Percentiles rank a stretch among this genome's conserved stretches.
phyloP scores from a whole-genome alignment of 1,140 invertebrate species.

The Lerema accius region DNA sequence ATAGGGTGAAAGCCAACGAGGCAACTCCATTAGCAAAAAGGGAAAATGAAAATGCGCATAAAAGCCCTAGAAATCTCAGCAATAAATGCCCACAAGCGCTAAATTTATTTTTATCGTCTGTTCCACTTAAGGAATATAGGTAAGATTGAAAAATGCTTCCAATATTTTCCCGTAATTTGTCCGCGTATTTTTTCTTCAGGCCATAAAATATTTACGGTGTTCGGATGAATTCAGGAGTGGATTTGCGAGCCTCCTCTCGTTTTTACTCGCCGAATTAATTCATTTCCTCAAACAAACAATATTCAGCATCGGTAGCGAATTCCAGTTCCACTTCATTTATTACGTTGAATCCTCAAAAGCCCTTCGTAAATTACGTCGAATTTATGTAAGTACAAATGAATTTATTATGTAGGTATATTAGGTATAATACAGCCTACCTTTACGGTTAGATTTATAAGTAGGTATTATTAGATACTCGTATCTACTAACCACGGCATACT shows the following conservation, averaged over 20 bases:
- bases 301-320: slow-evolving; percentile 39
- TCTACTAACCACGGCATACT: no score
- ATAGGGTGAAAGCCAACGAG: slow-evolving; percentile 13
- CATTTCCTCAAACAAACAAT: slow-evolving; percentile 68
- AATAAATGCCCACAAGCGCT: slow-evolving; percentile 77
- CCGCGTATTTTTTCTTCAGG: slow-evolving; percentile 68
- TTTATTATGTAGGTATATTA: no score
- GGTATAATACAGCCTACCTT: no score
- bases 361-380: background rate
- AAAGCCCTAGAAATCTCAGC: slow-evolving; percentile 74
- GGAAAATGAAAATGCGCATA: slow-evolving; percentile 40
- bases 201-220: slow-evolving; percentile 79
- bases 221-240: slow-evolving; percentile 69
- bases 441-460: no score
- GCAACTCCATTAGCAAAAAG: slow-evolving; percentile 25
- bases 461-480: no score
- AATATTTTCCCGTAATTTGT: slow-evolving; percentile 76
- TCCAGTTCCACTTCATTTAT: slow-evolving; percentile 2
- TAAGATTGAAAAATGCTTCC: slow-evolving; percentile 76
- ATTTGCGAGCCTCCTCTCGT: slow-evolving; percentile 54
- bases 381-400: no score
- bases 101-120: slow-evolving; percentile 81
- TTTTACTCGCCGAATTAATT: slow-evolving; percentile 67
- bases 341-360: background rate
- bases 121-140: slow-evolving; percentile 76